Percentiles rank a stretch among this genome's conserved stretches.
These are phyloP conservation scores for Ataeniobius toweri DNA, from an alignment of 2,797 vertebrate genomes.

Conservation along the genomic window DNA sequence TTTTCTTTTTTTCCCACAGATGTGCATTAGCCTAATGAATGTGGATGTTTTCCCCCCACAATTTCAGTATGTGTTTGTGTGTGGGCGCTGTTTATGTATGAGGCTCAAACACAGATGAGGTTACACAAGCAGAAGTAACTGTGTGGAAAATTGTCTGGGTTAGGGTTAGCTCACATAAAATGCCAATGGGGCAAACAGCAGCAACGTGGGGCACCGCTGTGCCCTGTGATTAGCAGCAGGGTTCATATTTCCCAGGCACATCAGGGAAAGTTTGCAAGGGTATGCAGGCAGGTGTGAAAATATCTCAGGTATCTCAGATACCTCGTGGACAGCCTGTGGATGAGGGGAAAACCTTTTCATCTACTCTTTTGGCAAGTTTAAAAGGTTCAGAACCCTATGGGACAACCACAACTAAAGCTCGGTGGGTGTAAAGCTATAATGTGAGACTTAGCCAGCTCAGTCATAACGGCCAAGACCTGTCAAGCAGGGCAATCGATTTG, in stretches of 20 bases:
- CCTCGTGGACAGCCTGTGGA: slow-evolving; percentile 25
- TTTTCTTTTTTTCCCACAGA: slow-evolving; percentile 63
- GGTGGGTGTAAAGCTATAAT: slow-evolving; percentile 15
- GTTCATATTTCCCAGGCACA: slow-evolving; percentile 54
- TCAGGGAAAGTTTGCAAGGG: slow-evolving; percentile 58
- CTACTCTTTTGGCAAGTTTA: slow-evolving; percentile 54
- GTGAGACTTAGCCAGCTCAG: slow-evolving; percentile 47
- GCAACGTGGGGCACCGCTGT: slow-evolving; percentile 20
- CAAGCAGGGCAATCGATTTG: slow-evolving; percentile 58
- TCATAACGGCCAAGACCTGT: slow-evolving; percentile 48
- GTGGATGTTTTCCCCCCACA: slow-evolving; percentile 61
- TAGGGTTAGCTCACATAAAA: slow-evolving; percentile 43
- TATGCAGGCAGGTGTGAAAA: slow-evolving; percentile 58
- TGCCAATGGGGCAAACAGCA: slow-evolving; percentile 22
- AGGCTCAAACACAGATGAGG: slow-evolving; percentile 34
- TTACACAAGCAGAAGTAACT: slow-evolving; percentile 36
- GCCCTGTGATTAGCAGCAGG: slow-evolving; percentile 45
- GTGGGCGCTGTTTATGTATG: slow-evolving; percentile 17
- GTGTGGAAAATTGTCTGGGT: slow-evolving; percentile 46
- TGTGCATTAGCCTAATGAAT: slow-evolving; percentile 82
- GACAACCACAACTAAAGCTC: slow-evolving; percentile 21
- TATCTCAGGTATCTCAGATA: slow-evolving; percentile 46
- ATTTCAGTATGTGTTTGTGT: slow-evolving; percentile 31
- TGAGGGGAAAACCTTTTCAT: slow-evolving; percentile 44
- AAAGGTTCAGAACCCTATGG: slow-evolving; percentile 46